Evolutionary conservation across 2,797 vertebrate genomes (phyloP), one percentile per base, ranked within the genome.

Genomic region (Xiphorhynchus erythropygius): DNA sequence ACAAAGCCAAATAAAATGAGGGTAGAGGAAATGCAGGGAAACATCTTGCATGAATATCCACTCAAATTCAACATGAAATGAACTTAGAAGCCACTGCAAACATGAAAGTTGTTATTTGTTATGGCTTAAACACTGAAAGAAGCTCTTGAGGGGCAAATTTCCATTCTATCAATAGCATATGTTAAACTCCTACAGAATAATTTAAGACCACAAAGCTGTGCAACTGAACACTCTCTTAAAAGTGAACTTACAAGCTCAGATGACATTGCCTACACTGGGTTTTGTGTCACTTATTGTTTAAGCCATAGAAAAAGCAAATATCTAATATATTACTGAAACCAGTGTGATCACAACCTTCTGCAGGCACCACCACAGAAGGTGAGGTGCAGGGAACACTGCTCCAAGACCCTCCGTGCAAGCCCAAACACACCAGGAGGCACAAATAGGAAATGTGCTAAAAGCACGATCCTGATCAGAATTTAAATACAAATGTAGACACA

Each of bases 81-180:
- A 52, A 59, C 8, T 41, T 28, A 22, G 12, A 79, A 44, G 44
- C 17, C 11, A 67, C n/a, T 28, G 19, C 22, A 39, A 53, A 74
- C 4, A 8, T 3, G 2, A 24, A 64, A 37, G 5, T 23, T 35
- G 12, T 9, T 23, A 24, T 19, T 35, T 2, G 0, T 50, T 59
- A 60, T 22, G 28, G 6, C 19, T 55, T 4, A 6, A 55, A 67
- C 27, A 39, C 24, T 32, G 24, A 24, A 65, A 57, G 71, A 39
- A 56, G 13, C 6, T 50, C 28, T 39, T 25, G 13, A 87, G 4
- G 9, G 9, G 7, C 33, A 53, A 8, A 69, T 18, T 69, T 27
- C 22, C 27, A 24, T 69, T 82, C 27, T 76, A 30, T 9, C 24
- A 50, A 19, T 25, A 13, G 8, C 6, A 4, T 16, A 12, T 65